phyloP scores from a whole-genome alignment of 2,888 invertebrate species.

The Scaptomyza polygonia region DNA sequence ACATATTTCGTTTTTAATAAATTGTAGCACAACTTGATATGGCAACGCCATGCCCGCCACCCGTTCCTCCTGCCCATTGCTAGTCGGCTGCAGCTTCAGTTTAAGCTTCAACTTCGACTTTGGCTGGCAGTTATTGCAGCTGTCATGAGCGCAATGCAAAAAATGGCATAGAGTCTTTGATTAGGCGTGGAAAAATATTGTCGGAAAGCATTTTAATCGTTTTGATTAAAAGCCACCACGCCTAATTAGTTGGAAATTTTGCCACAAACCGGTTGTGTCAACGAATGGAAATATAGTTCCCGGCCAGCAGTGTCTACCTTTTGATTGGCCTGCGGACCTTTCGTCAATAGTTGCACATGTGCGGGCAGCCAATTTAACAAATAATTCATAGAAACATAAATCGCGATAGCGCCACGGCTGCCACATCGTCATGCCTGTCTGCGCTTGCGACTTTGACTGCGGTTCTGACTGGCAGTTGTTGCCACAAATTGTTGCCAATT shows the following conservation, averaged over 20 bases:
- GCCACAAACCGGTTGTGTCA: constrained; percentile 52
- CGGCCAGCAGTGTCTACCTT: constrained; percentile 11
- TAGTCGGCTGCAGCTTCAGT: constrained; percentile 28
- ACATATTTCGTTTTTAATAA: constrained; percentile 79
- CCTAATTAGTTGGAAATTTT: constrained; percentile 76
- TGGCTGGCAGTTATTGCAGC: constrained; percentile 60
- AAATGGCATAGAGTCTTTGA: constrained; percentile 76
- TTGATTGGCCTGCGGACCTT: constrained; percentile 61
- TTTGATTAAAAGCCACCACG: constrained; percentile 80
- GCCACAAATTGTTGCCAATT: constrained; percentile 78
- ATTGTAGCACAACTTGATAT: constrained; percentile 80
- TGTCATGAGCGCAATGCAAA: constrained; percentile 71
- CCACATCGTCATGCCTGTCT: constrained; percentile 57
- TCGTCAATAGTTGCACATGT: constrained; percentile 71
- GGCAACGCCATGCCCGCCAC: constrained; percentile 62
- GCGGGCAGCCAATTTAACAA: constrained; percentile 76
- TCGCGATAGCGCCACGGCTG: constrained; percentile 72
- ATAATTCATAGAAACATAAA: constrained; percentile 79
- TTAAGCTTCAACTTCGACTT: constrained; percentile 35
- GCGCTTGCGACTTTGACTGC: constrained; percentile 54
- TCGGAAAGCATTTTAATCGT: constrained; percentile 80
- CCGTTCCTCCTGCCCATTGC: constrained; percentile 5
- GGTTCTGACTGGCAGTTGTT: constrained; percentile 57
- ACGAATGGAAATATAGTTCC: constrained; percentile 9
- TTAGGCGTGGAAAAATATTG: constrained; percentile 80